Conservation (phyloP, 2,797 vertebrate genomes). For the Hybognathus amarus region DNA sequence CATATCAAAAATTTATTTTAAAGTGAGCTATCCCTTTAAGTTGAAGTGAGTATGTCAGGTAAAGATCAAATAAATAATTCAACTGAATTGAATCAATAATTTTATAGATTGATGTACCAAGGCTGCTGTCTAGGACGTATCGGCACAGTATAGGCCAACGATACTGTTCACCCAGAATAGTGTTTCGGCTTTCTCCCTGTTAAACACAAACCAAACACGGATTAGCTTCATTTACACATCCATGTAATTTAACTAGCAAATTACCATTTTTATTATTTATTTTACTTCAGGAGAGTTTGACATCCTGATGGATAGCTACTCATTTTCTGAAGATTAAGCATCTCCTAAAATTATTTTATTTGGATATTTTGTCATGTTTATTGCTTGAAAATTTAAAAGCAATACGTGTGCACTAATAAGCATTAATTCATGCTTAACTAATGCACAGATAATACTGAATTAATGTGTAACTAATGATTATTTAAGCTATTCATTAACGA, state of each 20-base stretch:
- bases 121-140: slow-evolving; percentile 86
- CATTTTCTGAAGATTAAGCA: not conserved
- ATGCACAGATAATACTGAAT: too few species aligned
- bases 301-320: not conserved
- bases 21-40: too few species aligned
- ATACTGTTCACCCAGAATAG: slow-evolving; percentile 82
- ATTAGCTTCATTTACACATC: not conserved
- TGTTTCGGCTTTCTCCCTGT: slow-evolving; percentile 74
- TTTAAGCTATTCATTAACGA: too few species aligned
- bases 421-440: too few species aligned
- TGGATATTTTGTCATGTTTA: not conserved
- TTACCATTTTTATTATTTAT: not conserved
- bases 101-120: slow-evolving; percentile 75
- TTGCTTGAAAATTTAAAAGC: not conserved
- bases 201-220: slow-evolving; percentile 24
- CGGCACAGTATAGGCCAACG: slow-evolving; percentile 87
- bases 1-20: too few species aligned
- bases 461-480: too few species aligned
- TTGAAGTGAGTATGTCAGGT: not conserved
- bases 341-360: not conserved
- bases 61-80: not conserved
- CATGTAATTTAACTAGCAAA: not conserved
- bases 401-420: too few species aligned
- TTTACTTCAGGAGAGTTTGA: not conserved
- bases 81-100: not conserved